Evolutionary conservation across 23 tunicate species (phyloP).

Genomic region (Diplosoma virens): DNA sequence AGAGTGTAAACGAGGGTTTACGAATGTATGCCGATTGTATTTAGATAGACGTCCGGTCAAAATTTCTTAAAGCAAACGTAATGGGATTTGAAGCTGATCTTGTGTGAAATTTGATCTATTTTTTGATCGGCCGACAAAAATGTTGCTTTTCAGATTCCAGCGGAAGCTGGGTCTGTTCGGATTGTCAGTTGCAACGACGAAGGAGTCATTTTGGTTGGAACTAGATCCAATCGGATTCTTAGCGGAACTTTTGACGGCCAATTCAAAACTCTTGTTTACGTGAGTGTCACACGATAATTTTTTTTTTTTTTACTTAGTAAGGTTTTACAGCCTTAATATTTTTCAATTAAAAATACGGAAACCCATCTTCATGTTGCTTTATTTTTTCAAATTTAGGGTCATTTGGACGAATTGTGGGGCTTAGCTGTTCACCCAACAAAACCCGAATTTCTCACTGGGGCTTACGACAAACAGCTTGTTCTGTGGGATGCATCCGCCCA

Average conservation of each 20-base stretch:
- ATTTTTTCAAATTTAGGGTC: no score
- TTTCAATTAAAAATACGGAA: no score
- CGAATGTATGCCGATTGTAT: no score
- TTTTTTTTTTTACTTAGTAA: no score
- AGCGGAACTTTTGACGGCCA: slow-evolving; percentile 53
- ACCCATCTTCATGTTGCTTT: no score
- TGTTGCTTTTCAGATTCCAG: slow-evolving; percentile 40
- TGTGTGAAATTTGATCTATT: no score
- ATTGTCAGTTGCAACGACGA: slow-evolving; percentile 48
- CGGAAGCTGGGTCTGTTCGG: slow-evolving; percentile 71
- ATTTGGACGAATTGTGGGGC: slow-evolving; percentile 93
- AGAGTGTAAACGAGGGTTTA: no score
- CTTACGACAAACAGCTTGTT: slow-evolving; percentile 76
- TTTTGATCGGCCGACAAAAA: no score
- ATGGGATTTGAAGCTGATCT: no score
- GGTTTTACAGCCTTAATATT: no score
- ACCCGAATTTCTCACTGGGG: slow-evolving; percentile 70
- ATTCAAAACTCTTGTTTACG: slow-evolving; percentile 74
- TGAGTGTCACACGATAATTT: slow-evolving; percentile 1
- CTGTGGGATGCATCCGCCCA: slow-evolving; percentile 80
- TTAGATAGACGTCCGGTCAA: no score
- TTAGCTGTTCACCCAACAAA: slow-evolving; percentile 65
- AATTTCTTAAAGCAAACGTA: no score
- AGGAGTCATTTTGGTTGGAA: slow-evolving; percentile 74
- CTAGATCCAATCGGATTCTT: slow-evolving; percentile 75